A percentile compares a stretch with the other conserved stretches of the same genome.
Conservation (phyloP, 2,797 vertebrate species). For the Sciaenops ocellatus region DNA sequence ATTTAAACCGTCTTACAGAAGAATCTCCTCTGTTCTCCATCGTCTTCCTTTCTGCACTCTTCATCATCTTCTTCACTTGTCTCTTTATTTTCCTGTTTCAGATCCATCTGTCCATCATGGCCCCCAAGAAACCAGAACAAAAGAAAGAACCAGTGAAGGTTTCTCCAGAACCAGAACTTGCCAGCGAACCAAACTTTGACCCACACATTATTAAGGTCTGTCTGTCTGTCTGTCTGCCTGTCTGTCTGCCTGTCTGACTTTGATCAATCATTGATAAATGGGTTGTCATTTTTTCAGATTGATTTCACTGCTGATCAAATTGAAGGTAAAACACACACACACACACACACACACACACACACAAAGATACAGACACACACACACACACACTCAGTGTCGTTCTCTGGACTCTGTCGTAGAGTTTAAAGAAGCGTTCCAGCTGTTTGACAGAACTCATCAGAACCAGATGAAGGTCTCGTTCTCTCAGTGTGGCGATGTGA, state of each 20-base stretch:
- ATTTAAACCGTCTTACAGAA: not conserved
- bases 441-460: conserved; percentile 86
- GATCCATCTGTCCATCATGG: conserved; percentile 4
- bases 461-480: conserved; percentile 90
- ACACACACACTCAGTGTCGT: too few species aligned
- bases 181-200: conserved; percentile 12
- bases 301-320: conserved; percentile 26
- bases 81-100: not conserved
- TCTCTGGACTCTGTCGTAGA: conserved; percentile 70
- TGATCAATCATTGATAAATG: too few species aligned
- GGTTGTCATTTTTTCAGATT: conserved; percentile 24
- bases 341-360: not conserved
- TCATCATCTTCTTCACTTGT: not conserved
- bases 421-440: conserved; percentile 90
- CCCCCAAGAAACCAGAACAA: conserved; percentile 31
- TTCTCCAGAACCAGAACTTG: not conserved
- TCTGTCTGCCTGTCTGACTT: too few species aligned
- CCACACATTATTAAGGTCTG: conserved; percentile 24
- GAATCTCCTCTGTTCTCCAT: not conserved
- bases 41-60: not conserved
- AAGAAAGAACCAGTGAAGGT: not conserved
- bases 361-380: too few species aligned
- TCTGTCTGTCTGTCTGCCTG: not conserved
- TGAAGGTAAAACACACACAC: conserved; percentile 3
- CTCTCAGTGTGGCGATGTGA: conserved; percentile 88